Evolutionary conservation across 2,797 vertebrate genomes (phyloP), one percentile per base, ranked within the genome.

Genomic region (Eutrigla gurnardus): DNA sequence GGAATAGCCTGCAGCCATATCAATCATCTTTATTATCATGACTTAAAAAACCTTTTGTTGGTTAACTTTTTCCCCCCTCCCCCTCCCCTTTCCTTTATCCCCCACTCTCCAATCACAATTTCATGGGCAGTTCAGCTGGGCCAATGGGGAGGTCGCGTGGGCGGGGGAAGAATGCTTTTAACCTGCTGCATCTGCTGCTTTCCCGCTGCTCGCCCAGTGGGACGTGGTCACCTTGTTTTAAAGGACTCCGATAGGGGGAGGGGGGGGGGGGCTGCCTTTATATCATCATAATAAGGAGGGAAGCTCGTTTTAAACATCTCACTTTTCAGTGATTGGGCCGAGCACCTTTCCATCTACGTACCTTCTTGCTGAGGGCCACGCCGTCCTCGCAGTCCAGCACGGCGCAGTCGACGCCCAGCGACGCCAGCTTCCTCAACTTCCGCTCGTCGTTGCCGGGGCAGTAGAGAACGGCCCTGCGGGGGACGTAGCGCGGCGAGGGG

Each of bases 321-420:
- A 89, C 90, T 94, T 91, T 91, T 87, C 82, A 85, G 84, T 91
- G 86, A 93, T 91, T 91, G 92, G 86, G 83, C 81, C 73, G 11
- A 90, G 86, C 93, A 95, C 93, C 94, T 93, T 94, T 91, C 91
- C 47, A 0, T 83, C 72, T 77, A 5, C 54, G 70, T 95, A 99
- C 97, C 97, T 99, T 99, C 91, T 96, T 97, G 91, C 93, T 98
- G 75, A 96, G 92, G 83, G 97, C 98, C 74, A 99, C 98, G 0
- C 98, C 98, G 57, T 99, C 98, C 90, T 99, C 98, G 64, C 98
- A 99, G 93, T 99, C 98, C n/a, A 99, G 88, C 72, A 99, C 97
- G 0, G 96, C 97, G 42, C 98, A 99, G 86, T 99, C 98, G 15
- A 98, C 96, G 7, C 95, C 92, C 72, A 99, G 93, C 5, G 94